Evolutionary conservation across 2,888 invertebrate genomes (phyloP).

Genomic region (Napeogenes inachia): DNA sequence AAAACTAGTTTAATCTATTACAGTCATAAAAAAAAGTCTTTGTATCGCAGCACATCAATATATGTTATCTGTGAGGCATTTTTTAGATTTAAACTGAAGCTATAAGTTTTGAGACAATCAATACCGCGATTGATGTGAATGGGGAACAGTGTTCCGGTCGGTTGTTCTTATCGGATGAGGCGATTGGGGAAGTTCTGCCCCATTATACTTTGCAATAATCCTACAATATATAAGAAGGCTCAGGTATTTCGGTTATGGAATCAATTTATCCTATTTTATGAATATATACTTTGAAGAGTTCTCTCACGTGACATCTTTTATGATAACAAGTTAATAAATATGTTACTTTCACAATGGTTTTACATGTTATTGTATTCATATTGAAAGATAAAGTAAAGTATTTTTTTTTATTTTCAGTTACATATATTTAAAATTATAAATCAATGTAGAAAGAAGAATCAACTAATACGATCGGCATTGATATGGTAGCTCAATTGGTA

Average conservation of each 20-base stretch:
- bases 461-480: too few relatives aligned
- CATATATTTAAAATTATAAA: too few relatives aligned
- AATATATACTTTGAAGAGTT: too few relatives aligned
- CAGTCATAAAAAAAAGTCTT: slow-evolving; percentile 23
- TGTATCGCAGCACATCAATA: slow-evolving; percentile 22
- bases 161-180: slow-evolving; percentile 69
- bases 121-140: slow-evolving; percentile 64
- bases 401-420: too few relatives aligned
- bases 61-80: slow-evolving; percentile 28
- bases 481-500: too few relatives aligned
- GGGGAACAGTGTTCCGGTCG: slow-evolving; percentile 69
- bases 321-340: too few relatives aligned
- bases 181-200: slow-evolving; percentile 68
- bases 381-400: too few relatives aligned
- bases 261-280: slow-evolving; percentile 10
- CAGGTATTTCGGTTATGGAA: slow-evolving; percentile 20
- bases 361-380: too few relatives aligned
- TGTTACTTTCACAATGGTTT: too few relatives aligned
- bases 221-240: slow-evolving; percentile 37
- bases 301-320: too few relatives aligned
- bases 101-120: slow-evolving; percentile 56
- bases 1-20: slow-evolving; percentile 27
- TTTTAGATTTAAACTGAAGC: slow-evolving; percentile 43
- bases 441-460: too few relatives aligned
- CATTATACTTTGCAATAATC: slow-evolving; percentile 66